These are phyloP conservation scores for Fistularia commersonii DNA, from an alignment of 2,797 vertebrate species.

Conservation along the genomic window DNA sequence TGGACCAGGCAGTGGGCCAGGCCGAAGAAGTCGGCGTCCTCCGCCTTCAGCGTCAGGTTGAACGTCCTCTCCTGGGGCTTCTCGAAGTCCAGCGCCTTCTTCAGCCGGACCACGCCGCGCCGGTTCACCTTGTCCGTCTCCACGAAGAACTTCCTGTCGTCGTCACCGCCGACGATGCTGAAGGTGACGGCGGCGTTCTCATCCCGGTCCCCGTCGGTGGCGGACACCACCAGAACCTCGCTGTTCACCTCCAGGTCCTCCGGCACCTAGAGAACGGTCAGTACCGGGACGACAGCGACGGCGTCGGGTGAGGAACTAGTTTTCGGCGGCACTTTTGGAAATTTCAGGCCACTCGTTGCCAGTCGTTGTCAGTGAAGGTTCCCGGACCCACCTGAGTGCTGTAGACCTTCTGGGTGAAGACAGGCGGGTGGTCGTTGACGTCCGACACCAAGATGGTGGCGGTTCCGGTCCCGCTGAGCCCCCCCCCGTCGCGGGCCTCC, in stretches of 20 bases:
- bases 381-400: too few species aligned
- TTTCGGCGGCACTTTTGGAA: too few species aligned
- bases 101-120: conserved; percentile 80
- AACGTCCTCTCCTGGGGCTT: conserved; percentile 12
- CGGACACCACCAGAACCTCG: conserved; percentile 76
- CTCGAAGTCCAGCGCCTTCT: conserved; percentile 86
- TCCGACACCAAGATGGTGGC: conserved; percentile 82
- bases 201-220: conserved; percentile 79
- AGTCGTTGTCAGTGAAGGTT: too few species aligned
- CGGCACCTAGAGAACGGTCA: too few species aligned
- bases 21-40: conserved; percentile 85
- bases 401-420: conserved; percentile 56
- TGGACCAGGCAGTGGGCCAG: conserved; percentile 80
- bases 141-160: conserved; percentile 86
- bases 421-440: conserved; percentile 82
- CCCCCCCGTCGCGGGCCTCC: conserved; percentile 87
- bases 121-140: conserved; percentile 80
- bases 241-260: too few species aligned
- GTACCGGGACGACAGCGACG: too few species aligned
- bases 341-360: too few species aligned
- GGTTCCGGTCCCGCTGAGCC: conserved; percentile 83
- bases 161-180: conserved; percentile 82
- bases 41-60: conserved; percentile 62
- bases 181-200: conserved; percentile 84
- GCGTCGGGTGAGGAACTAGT: too few species aligned